Conservation (phyloP, 2,797 vertebrate species). For the Danio choprae region DNA sequence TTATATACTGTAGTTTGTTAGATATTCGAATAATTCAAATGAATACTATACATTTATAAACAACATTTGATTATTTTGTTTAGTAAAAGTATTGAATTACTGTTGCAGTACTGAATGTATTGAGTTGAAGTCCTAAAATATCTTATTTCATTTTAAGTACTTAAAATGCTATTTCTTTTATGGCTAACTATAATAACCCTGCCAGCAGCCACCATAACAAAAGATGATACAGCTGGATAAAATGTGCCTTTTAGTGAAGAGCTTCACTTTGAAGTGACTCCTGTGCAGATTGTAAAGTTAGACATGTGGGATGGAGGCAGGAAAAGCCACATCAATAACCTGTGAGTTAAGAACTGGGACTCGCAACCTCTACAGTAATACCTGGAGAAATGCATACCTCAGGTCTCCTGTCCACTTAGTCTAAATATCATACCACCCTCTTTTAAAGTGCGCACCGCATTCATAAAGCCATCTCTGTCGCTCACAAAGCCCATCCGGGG, state of each 20-base stretch:
- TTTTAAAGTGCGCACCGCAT: constrained; percentile 55
- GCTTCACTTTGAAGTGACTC: constrained; percentile 61
- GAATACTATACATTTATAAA: too few species aligned
- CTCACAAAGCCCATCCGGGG: constrained; percentile 46
- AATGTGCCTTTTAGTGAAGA: constrained; percentile 57
- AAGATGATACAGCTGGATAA: constrained; percentile 53
- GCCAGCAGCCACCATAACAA: constrained; percentile 45
- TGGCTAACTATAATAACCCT: not conserved
- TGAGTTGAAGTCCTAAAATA: too few species aligned
- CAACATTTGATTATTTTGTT: too few species aligned
- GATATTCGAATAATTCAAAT: too few species aligned
- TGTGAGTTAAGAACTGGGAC: constrained; percentile 59
- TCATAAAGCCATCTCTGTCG: constrained; percentile 56
- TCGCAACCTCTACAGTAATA: constrained; percentile 32
- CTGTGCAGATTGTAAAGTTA: constrained; percentile 68
- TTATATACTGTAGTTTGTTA: too few species aligned
- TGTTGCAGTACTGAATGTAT: too few species aligned
- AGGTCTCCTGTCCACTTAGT: constrained; percentile 50
- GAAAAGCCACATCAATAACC: constrained; percentile 71
- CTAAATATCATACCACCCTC: constrained; percentile 52
- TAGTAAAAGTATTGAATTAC: too few species aligned
- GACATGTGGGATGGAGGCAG: constrained; percentile 46
- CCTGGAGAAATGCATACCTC: constrained; percentile 54
- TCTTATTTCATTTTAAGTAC: not conserved
- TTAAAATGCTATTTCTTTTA: not conserved